Evolutionary conservation across 1,140 invertebrate genomes (phyloP).

Genomic region (Stegodyphus dumicola): DNA sequence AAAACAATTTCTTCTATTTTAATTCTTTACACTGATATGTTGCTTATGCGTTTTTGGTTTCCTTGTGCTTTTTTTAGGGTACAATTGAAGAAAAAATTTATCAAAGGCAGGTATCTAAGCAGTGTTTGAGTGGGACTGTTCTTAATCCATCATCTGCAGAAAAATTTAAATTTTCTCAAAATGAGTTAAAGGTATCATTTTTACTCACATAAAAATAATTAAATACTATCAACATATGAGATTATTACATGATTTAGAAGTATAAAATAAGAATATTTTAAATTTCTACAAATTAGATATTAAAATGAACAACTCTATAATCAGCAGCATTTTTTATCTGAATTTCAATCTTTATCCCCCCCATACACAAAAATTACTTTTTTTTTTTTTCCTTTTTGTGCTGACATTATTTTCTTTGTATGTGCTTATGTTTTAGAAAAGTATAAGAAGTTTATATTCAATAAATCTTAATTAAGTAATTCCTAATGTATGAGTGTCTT

Average conservation of each 20-base stretch:
- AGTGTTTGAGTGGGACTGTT: conserved; percentile 95
- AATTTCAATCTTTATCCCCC: too few relatives aligned
- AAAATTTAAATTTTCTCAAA: conserved; percentile 91
- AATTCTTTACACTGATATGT: background rate
- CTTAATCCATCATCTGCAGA: conserved; percentile 98
- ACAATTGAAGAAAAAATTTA: conserved; percentile 99
- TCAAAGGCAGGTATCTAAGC: conserved; percentile 98
- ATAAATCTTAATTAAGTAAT: too few relatives aligned
- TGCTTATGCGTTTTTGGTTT: background rate
- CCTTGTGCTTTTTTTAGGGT: conserved; percentile 66
- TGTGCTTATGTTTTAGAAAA: too few relatives aligned
- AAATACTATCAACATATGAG: background rate
- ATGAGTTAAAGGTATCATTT: conserved; percentile 75
- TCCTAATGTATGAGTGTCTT: too few relatives aligned
- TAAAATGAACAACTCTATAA: conserved; percentile 14
- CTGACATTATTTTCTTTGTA: too few relatives aligned
- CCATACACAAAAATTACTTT: too few relatives aligned
- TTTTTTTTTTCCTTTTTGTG: too few relatives aligned
- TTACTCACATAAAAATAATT: background rate
- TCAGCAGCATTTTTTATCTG: too few relatives aligned
- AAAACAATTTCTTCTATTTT: background rate
- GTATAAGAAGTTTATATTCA: too few relatives aligned
- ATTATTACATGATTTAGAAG: background rate
- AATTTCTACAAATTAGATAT: conserved; percentile 10
- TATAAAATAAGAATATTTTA: conserved; percentile 31